These are phyloP conservation scores for Molossus molossus DNA, from an alignment of 2,797 vertebrate species.

Conservation along the genomic window DNA sequence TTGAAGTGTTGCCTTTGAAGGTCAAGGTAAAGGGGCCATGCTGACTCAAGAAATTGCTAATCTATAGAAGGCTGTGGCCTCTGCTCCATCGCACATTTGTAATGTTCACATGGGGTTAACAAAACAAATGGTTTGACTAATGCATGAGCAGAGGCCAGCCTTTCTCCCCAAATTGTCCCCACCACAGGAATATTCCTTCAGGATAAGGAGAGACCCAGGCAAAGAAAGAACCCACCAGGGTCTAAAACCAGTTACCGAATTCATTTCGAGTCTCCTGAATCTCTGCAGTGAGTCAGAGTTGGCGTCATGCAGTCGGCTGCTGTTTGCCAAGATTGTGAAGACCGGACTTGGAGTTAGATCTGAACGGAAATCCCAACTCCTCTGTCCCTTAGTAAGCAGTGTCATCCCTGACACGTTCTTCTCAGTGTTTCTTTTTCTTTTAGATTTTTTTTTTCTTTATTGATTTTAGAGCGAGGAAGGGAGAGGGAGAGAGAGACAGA, in stretches of 20 bases:
- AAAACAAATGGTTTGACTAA: constrained; percentile 94
- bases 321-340: background rate
- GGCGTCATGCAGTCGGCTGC: background rate
- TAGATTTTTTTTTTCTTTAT: too few relatives aligned
- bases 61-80: constrained; percentile 81
- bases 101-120: constrained; percentile 95
- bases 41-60: constrained; percentile 88
- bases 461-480: too few relatives aligned
- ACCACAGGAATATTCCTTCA: constrained; percentile 67
- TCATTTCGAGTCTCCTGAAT: background rate
- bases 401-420: background rate
- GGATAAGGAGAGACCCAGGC: constrained; percentile 40
- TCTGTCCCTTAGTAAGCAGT: background rate
- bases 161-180: constrained; percentile 81
- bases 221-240: constrained; percentile 55
- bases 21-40: constrained; percentile 90
- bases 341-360: background rate
- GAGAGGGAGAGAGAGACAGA: too few relatives aligned
- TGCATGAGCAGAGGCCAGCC: constrained; percentile 69
- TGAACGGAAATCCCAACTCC: background rate
- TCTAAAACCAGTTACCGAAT: constrained; percentile 52
- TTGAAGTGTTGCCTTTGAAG: constrained; percentile 91
- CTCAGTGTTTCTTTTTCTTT: background rate
- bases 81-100: constrained; percentile 92
- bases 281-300: background rate